These are phyloP conservation scores for Phylloscopus trochiloides DNA, from an alignment of 2,113 vertebrate genomes.

Conservation along the genomic window DNA sequence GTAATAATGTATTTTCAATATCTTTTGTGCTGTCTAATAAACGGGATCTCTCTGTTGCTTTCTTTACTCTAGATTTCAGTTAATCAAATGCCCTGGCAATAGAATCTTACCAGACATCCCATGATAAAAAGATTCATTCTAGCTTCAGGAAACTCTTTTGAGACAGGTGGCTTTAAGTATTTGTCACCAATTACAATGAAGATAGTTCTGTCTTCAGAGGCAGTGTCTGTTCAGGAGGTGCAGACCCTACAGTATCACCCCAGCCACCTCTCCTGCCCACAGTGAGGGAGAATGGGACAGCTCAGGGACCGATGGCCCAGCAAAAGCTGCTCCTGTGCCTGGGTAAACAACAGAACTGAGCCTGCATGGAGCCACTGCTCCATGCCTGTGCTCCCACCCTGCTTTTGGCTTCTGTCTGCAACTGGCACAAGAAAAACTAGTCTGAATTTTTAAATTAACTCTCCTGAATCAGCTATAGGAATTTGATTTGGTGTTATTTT, in stretches of 20 bases:
- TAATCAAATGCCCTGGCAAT: not conserved
- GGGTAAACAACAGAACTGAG: not conserved
- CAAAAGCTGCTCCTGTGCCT: not conserved
- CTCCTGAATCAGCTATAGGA: not conserved
- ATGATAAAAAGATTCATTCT: not conserved
- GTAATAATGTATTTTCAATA: not conserved
- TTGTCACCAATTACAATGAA: not conserved
- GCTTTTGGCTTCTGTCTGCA: not conserved
- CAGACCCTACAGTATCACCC: not conserved
- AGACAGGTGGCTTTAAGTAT: not conserved
- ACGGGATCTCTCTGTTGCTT: not conserved
- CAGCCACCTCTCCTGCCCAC: not conserved
- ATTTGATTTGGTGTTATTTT: not conserved
- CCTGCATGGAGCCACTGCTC: not conserved
- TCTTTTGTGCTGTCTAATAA: not conserved
- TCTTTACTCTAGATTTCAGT: not conserved
- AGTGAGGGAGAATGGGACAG: not conserved
- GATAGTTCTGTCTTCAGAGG: not conserved
- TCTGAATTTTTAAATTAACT: not conserved
- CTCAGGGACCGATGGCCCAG: not conserved
- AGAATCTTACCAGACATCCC: not conserved
- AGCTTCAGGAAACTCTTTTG: not conserved
- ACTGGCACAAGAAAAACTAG: not conserved
- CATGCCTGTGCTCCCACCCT: not conserved
- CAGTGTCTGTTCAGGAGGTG: not conserved